These are phyloP conservation scores for Upupa epops DNA, from an alignment of 2,113 vertebrate species.

Conservation along the genomic window DNA sequence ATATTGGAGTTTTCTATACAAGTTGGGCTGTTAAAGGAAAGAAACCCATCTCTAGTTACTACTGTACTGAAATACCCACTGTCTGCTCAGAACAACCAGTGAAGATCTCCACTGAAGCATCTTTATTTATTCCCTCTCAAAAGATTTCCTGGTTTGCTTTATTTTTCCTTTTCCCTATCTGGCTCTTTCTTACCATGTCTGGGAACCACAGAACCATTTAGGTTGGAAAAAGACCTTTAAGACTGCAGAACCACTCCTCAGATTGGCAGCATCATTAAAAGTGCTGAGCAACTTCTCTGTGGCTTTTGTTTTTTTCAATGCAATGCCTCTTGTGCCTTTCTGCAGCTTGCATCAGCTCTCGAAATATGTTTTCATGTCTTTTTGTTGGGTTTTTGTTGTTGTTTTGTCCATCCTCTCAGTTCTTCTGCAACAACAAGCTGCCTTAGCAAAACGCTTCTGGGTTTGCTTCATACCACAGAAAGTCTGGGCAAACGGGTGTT, in stretches of 20 bases:
- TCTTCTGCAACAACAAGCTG: constrained; percentile 39
- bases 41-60: background rate
- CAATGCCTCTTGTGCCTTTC: background rate
- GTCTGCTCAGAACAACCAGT: background rate
- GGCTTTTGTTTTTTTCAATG: background rate
- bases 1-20: background rate
- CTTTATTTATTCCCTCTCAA: background rate
- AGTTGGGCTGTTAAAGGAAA: background rate
- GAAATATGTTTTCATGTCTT: constrained; percentile 21
- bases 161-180: background rate
- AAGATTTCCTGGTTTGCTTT: background rate
- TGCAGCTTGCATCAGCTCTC: background rate
- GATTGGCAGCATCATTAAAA: constrained; percentile 1
- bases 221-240: background rate
- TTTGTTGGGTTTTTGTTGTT: too few species aligned
- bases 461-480: constrained; percentile 36
- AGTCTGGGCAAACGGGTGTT: constrained; percentile 25
- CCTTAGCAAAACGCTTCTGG: constrained; percentile 50
- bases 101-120: background rate
- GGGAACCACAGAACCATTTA: background rate
- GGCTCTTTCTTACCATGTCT: background rate
- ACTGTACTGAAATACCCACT: background rate
- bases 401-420: background rate
- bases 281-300: background rate
- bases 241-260: background rate